Conservation (phyloP, 2,113 vertebrate species). For the Montifringilla adamsi region DNA sequence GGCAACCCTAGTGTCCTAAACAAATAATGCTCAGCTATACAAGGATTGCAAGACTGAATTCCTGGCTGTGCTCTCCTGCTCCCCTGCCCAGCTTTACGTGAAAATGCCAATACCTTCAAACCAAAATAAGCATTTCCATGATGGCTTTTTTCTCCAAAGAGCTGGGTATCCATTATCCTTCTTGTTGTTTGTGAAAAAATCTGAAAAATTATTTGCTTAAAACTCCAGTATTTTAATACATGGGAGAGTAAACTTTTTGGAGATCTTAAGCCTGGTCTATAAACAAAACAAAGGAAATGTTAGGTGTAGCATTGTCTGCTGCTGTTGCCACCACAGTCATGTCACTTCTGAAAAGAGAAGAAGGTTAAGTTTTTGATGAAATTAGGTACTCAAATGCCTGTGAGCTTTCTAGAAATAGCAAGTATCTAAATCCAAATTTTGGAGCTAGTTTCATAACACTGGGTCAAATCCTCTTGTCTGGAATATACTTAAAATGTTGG, state of each 20-base stretch:
- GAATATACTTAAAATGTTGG: not conserved
- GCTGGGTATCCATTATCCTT: not conserved
- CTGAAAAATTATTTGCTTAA: not conserved
- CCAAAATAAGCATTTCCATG: not conserved
- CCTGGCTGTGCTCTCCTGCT: not conserved
- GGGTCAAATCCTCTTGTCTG: not conserved
- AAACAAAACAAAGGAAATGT: not conserved
- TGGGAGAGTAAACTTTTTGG: not conserved
- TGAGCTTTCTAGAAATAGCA: not conserved
- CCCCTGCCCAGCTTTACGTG: not conserved
- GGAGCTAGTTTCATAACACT: not conserved
- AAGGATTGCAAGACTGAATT: not conserved
- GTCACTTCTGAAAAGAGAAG: not conserved
- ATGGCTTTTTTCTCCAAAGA: not conserved
- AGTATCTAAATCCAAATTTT: not conserved
- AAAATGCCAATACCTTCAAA: not conserved
- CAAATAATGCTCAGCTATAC: not conserved
- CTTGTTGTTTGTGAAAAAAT: not conserved
- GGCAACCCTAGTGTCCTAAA: no score
- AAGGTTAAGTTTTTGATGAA: not conserved
- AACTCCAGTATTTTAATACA: not conserved
- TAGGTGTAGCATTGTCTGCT: not conserved
- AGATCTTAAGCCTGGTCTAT: not conserved
- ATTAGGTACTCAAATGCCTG: not conserved
- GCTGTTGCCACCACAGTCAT: not conserved